Evolutionary conservation across 2,888 invertebrate genomes (phyloP).

Genomic region (Rhopalosiphum nymphaeae): DNA sequence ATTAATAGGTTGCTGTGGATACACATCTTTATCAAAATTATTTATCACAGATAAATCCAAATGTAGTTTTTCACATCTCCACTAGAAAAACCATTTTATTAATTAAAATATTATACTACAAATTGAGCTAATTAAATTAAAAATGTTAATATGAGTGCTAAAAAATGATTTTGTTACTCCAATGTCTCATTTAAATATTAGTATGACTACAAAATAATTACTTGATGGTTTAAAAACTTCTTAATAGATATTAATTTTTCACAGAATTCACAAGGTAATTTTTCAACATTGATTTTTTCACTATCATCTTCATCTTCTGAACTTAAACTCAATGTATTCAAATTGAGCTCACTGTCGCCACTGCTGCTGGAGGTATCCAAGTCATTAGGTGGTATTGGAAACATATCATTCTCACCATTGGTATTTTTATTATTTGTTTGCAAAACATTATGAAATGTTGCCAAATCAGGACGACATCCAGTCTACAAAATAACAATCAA

Average conservation of each 20-base stretch:
- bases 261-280: constrained; percentile 68
- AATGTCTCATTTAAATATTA: background rate
- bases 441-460: constrained; percentile 58
- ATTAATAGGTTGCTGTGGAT: background rate
- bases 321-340: constrained; percentile 57
- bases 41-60: constrained; percentile 31
- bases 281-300: constrained; percentile 56
- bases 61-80: constrained; percentile 42
- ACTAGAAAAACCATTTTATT: constrained; percentile 37
- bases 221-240: constrained; percentile 54
- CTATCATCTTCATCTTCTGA: constrained; percentile 50
- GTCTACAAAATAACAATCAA: constrained; percentile 61
- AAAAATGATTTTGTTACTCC: background rate
- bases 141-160: background rate
- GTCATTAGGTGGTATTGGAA: constrained; percentile 41
- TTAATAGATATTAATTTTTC: constrained; percentile 66
- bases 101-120: background rate
- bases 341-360: constrained; percentile 50
- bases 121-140: background rate
- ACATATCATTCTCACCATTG: constrained; percentile 1
- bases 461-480: constrained; percentile 66
- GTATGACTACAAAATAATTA: background rate
- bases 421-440: constrained; percentile 28
- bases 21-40: constrained; percentile 25
- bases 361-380: constrained; percentile 46